Conservation (phyloP, 2,797 vertebrate species). For the Tenualosa thibaudeaui region DNA sequence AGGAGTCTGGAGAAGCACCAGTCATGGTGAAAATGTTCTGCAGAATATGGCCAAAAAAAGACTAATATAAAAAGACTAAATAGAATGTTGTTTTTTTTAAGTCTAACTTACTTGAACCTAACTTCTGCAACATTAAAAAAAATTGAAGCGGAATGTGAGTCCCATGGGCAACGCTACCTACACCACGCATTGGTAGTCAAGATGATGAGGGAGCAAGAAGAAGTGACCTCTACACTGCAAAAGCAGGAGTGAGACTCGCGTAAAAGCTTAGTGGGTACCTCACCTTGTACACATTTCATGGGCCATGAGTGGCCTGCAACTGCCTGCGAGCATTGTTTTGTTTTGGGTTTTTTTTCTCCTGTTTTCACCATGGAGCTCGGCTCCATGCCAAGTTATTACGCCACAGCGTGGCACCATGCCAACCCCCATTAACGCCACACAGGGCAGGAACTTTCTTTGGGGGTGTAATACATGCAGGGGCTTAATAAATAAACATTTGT, state of each 20-base stretch:
- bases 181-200: not conserved
- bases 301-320: not conserved
- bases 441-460: slow-evolving; percentile 15
- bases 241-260: not conserved
- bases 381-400: slow-evolving; percentile 9
- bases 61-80: not conserved
- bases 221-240: not conserved
- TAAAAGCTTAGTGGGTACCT: not conserved
- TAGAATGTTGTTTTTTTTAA: not conserved
- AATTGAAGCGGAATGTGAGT: not conserved
- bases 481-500: slow-evolving; percentile 27
- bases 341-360: not conserved
- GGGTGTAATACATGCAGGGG: slow-evolving; percentile 23
- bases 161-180: slow-evolving; percentile 3
- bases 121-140: not conserved
- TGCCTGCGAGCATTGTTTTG: not conserved
- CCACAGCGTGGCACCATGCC: not conserved
- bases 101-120: not conserved
- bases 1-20: not conserved
- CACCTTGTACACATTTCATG: slow-evolving; percentile 12
- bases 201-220: not conserved
- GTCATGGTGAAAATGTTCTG: not conserved
- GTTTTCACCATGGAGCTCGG: not conserved
- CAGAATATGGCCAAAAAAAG: not conserved
- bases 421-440: slow-evolving; percentile 4